Evolutionary conservation across 1,140 invertebrate genomes (phyloP).

Genomic region (Tachypleus tridentatus): DNA sequence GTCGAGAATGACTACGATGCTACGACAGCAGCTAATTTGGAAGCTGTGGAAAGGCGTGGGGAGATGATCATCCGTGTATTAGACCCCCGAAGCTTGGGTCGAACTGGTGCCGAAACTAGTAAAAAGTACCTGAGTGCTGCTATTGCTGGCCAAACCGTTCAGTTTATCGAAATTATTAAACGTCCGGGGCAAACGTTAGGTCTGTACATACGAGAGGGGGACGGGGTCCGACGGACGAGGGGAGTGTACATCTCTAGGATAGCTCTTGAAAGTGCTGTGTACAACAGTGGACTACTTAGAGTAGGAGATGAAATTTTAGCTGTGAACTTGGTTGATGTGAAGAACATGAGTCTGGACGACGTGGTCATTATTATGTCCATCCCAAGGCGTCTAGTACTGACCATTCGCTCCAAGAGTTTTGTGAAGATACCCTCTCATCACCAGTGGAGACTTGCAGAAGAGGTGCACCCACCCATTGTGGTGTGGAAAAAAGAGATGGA

Average conservation of each 20-base stretch:
- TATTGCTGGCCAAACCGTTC: conserved; percentile 42
- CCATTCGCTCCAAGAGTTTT: conserved; percentile 30
- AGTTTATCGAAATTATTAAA: conserved; percentile 98
- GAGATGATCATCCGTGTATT: conserved; percentile 89
- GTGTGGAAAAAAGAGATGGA: conserved; percentile 1
- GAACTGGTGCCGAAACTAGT: conserved; percentile 57
- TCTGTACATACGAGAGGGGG: conserved; percentile 93
- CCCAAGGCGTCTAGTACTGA: conserved; percentile 81
- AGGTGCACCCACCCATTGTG: conserved; percentile 6
- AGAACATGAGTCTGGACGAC: conserved; percentile 93
- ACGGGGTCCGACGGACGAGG: conserved; percentile 80
- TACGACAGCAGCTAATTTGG: conserved; percentile 64
- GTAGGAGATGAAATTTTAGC: conserved; percentile 98
- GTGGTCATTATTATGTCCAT: conserved; percentile 99
- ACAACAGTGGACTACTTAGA: conserved; percentile 87
- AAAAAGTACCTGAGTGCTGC: conserved; percentile 17
- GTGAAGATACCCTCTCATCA: conserved; percentile 8
- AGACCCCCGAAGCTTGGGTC: conserved; percentile 60
- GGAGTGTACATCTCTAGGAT: conserved; percentile 98
- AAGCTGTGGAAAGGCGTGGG: conserved; percentile 73
- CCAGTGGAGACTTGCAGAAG: neutral
- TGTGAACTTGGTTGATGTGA: conserved; percentile 94
- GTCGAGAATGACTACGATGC: conserved; percentile 90
- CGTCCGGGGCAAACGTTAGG: conserved; percentile 95
- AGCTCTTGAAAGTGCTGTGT: conserved; percentile 92